Percentiles rank a stretch among this genome's conserved stretches.
Evolutionary conservation across 2,797 vertebrate species (phyloP).

Genomic region (Bradypodion pumilum): DNA sequence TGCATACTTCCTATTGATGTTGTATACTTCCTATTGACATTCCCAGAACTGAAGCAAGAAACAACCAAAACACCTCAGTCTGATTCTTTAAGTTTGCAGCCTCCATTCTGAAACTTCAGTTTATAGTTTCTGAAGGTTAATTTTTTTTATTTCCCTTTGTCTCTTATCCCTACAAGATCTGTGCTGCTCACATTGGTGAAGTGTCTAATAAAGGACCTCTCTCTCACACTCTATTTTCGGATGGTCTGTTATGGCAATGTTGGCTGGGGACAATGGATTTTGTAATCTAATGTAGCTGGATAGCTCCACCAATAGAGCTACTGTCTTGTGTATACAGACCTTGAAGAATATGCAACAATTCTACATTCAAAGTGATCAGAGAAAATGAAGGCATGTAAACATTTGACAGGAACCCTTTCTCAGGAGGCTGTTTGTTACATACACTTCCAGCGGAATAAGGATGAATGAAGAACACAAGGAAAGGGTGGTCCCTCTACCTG

Average conservation of each 20-base stretch:
- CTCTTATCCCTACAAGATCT: too few relatives aligned
- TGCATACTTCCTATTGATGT: too few relatives aligned
- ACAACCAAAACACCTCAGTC: too few relatives aligned
- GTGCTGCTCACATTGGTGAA: too few relatives aligned
- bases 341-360: neutral
- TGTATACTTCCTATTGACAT: too few relatives aligned
- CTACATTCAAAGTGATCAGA: slow-evolving; percentile 7
- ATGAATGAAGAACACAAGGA: neutral
- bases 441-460: neutral
- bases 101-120: too few relatives aligned
- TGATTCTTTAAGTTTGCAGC: too few relatives aligned
- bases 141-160: too few relatives aligned
- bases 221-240: too few relatives aligned
- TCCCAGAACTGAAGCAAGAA: too few relatives aligned
- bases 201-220: too few relatives aligned
- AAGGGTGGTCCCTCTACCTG: neutral
- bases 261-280: neutral
- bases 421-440: neutral
- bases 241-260: neutral
- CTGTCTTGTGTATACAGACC: neutral
- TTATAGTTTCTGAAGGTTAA: too few relatives aligned
- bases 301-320: neutral
- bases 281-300: neutral
- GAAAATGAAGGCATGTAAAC: neutral
- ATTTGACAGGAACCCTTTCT: neutral